These are phyloP conservation scores for Gallinago stenura DNA, from an alignment of 2,797 vertebrate species.

Conservation along the genomic window DNA sequence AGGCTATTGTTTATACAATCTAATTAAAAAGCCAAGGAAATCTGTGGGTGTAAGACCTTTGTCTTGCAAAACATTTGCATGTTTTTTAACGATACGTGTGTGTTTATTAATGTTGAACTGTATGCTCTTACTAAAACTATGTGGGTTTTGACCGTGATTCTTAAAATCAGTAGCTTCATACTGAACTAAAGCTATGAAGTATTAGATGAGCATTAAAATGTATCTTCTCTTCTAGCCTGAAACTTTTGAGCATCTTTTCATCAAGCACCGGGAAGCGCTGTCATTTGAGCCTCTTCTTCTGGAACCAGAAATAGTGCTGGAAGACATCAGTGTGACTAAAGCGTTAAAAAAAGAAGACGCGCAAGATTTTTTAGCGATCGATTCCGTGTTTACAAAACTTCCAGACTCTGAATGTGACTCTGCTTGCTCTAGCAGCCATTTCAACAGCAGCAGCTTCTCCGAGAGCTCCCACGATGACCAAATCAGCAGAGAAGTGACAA, in stretches of 20 bases:
- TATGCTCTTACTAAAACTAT: background rate
- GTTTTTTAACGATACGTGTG: background rate
- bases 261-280: conserved; percentile 78
- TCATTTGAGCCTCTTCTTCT: conserved; percentile 86
- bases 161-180: background rate
- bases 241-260: conserved; percentile 87
- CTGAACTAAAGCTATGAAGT: background rate
- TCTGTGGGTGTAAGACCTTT: background rate
- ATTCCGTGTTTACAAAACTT: background rate
- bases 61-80: background rate
- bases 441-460: conserved; percentile 42
- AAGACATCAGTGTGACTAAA: conserved; percentile 84
- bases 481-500: conserved; percentile 16
- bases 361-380: background rate
- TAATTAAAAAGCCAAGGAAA: background rate
- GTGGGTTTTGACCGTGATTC: background rate
- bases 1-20: background rate
- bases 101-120: background rate
- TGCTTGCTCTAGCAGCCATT: conserved; percentile 32
- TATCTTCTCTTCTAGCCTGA: conserved; percentile 85
- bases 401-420: conserved; percentile 43
- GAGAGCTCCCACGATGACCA: background rate
- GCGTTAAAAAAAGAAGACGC: conserved; percentile 46
- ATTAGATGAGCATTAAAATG: conserved; percentile 50
- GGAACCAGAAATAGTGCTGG: conserved; percentile 86